phyloP scores from a whole-genome alignment of 2,888 invertebrate species.

The Diarsia mendica region DNA sequence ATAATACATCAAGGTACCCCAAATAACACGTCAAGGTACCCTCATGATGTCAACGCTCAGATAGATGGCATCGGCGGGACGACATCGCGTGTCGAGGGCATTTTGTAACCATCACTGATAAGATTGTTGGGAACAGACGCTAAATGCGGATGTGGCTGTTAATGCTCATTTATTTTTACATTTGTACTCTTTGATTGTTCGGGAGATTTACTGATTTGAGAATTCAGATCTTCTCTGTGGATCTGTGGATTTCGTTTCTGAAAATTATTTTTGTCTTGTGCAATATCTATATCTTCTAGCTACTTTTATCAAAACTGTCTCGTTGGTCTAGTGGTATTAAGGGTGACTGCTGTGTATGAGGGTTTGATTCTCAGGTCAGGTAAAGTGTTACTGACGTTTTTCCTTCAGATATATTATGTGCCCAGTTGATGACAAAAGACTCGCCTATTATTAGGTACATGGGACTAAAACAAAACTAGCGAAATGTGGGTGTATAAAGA shows the following conservation, averaged over 20 bases:
- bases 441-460: too few relatives aligned
- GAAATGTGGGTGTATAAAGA: too few relatives aligned
- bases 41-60: constrained; percentile 59
- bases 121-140: constrained; percentile 55
- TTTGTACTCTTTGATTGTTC: constrained; percentile 48
- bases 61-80: constrained; percentile 44
- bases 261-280: background rate
- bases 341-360: too few relatives aligned
- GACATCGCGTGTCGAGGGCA: constrained; percentile 61
- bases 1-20: constrained; percentile 29
- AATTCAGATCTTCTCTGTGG: constrained; percentile 8
- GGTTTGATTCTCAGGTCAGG: too few relatives aligned
- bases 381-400: too few relatives aligned
- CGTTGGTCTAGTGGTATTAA: too few relatives aligned
- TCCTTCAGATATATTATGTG: too few relatives aligned
- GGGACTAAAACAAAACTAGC: too few relatives aligned
- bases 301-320: background rate
- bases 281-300: background rate
- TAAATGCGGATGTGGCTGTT: constrained; percentile 63
- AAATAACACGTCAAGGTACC: constrained; percentile 53
- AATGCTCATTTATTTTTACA: constrained; percentile 63
- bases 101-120: constrained; percentile 61
- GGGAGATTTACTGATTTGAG: constrained; percentile 23
- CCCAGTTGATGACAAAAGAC: too few relatives aligned
- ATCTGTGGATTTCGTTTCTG: background rate